Evolutionary conservation across 1,140 invertebrate genomes (phyloP).

Genomic region (fruit fly (Drosophila melanogaster)): Release_6_plus_ISO1_MT NC_004354.4:6862001-6862500

Average conservation of each 20-base stretch:
- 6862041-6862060: not conserved
- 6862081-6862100: no score
- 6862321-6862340: not conserved
- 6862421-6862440: not conserved
- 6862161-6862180: not conserved
- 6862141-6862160: not conserved
- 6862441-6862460: not conserved
- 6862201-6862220: no score
- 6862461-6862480: constrained; percentile 9
- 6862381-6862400: not conserved
- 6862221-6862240: no score
- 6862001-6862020: not conserved
- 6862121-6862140: not conserved
- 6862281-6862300: not conserved
- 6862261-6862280: not conserved
- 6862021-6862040: not conserved
- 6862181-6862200: not conserved
- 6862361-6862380: not conserved
- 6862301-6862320: not conserved
- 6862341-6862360: not conserved
- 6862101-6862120: no score
- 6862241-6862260: not conserved
- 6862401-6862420: not conserved
- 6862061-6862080: not conserved
- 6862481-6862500: constrained; percentile 17